Evolutionary conservation across 1,140 invertebrate species (phyloP), one percentile per base, ranked within the genome.

Genomic region (Zaprionus vittiger): DNA sequence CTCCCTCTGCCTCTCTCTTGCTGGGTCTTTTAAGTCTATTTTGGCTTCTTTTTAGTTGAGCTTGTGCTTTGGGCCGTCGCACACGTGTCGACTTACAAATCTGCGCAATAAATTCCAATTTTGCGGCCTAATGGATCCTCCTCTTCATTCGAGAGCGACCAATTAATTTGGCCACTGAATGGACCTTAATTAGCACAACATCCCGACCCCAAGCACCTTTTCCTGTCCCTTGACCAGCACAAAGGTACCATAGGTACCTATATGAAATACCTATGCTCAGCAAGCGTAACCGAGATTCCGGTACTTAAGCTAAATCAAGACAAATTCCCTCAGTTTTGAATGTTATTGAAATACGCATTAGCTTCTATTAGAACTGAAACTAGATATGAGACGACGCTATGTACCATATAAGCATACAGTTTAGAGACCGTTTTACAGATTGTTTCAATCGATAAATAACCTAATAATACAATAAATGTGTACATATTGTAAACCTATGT

Each of bases 61-160:
- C 41, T 63, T 34, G 54, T 57, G 79, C 72, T 79, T 79, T 79
- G 76, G 83, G 68, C 75, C 74, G 67, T 9, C 73, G 81, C 81
- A 79, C 79, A 85, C 83, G 72, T 79, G 83, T 85, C 81, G 83
- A 85, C 83, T 86, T 80, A 87, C 77, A 89, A 87, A 87, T 87
- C 80, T 83, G 75, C 71, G 78, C 84, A 83, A 87, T 89, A 89
- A 87, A 87, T 87, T 89, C 79, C 84, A 81, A 89, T 87, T 87
- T 87, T 54, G 71, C 75, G 78, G 73, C 84, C 85, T 87, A 87
- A 87, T 87, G 84, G 83, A 87, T 87, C 84, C 65, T 73, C 81
- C 77, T 47, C 24, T 47, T 47, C 41, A 47, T 41, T 41, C 38
- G 38, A 80, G 77, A 84, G 70, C 71, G 70, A 64, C 84, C 84